Evolutionary conservation across 1,140 invertebrate genomes (phyloP).

Genomic region (Galleria mellonella): DNA sequence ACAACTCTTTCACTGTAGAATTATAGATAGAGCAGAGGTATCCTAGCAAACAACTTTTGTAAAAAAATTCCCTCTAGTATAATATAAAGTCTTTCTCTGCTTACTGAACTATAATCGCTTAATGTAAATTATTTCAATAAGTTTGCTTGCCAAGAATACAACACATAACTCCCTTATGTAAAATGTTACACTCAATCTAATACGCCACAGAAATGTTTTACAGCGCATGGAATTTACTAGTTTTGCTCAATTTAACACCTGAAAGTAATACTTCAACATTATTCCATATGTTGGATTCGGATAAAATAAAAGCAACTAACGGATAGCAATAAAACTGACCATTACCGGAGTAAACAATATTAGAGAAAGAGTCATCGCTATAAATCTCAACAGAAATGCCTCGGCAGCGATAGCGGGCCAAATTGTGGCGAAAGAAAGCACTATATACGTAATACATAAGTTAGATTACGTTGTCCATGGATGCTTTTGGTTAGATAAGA

Average conservation of each 20-base stretch:
- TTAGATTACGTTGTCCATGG: slow-evolving; percentile 24
- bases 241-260: slow-evolving; percentile 1
- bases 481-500: slow-evolving; percentile 8
- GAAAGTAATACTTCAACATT: not conserved
- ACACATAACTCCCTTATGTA: no score
- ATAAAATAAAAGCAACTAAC: slow-evolving; percentile 46
- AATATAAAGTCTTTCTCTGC: no score
- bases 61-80: no score
- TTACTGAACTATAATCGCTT: no score
- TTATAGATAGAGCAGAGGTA: no score
- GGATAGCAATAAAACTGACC: slow-evolving; percentile 60
- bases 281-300: slow-evolving; percentile 4
- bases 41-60: no score
- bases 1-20: no score
- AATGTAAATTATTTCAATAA: no score
- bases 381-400: slow-evolving; percentile 50
- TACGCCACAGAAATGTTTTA: no score
- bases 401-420: slow-evolving; percentile 39
- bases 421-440: slow-evolving; percentile 40
- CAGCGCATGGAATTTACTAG: no score
- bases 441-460: slow-evolving; percentile 33
- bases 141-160: no score
- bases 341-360: slow-evolving; percentile 67
- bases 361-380: slow-evolving; percentile 47
- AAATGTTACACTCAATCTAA: no score